phyloP scores from a whole-genome alignment of 2,888 invertebrate species.

The Diarsia dahlii region DNA sequence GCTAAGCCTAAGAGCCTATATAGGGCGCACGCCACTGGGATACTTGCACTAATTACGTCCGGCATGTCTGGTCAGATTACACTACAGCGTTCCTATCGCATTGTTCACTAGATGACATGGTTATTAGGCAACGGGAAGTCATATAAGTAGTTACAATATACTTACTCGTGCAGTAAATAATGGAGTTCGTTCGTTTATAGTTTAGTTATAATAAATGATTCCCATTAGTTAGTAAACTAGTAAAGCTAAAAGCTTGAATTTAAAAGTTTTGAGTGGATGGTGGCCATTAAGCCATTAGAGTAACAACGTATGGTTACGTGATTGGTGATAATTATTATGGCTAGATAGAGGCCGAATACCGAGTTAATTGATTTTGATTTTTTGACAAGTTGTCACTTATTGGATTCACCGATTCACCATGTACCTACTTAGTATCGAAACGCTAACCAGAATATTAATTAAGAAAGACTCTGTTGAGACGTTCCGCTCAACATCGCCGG shows the following conservation, averaged over 20 bases:
- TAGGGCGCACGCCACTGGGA: too few relatives aligned
- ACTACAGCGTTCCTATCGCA: slow-evolving; percentile 9
- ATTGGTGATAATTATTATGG: background rate
- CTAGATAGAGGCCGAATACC: background rate
- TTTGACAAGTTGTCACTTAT: too few relatives aligned
- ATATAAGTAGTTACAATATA: background rate
- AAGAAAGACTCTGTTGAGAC: too few relatives aligned
- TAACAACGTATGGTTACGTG: background rate
- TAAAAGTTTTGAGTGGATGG: background rate
- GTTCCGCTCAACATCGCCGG: too few relatives aligned
- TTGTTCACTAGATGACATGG: slow-evolving; percentile 22
- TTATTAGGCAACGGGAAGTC: slow-evolving; percentile 15
- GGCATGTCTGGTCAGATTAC: slow-evolving; percentile 37
- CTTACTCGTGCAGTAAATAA: background rate
- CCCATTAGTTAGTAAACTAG: too few relatives aligned
- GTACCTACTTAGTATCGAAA: background rate
- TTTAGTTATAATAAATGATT: background rate
- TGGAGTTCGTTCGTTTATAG: background rate
- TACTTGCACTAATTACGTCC: slow-evolving; percentile 45
- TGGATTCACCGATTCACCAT: too few relatives aligned
- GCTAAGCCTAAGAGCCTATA: too few relatives aligned
- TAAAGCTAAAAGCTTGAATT: background rate
- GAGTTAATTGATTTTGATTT: background rate
- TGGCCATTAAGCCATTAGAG: background rate
- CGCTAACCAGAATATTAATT: background rate